Base-by-base conservation (phyloP, 2,113 vertebrate genomes). In the Pedetes capensis region DNA sequence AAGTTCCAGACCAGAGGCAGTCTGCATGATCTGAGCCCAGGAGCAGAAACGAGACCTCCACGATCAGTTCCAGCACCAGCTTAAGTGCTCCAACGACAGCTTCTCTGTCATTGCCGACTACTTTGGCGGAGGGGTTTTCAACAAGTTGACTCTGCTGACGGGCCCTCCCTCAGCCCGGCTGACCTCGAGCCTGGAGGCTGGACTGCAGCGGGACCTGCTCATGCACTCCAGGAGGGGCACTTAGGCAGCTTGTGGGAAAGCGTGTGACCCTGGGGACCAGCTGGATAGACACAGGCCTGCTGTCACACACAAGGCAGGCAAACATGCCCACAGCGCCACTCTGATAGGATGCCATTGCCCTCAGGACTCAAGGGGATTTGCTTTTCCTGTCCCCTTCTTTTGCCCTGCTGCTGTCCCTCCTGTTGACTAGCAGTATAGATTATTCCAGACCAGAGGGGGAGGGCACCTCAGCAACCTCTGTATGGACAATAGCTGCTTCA, bases 61-160 rank as follows among this genome's bases (percentile, higher is more conserved):
- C 0, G 99, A 99, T 80, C 99, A 99, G 94, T 99, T 99, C 97
- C 99, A 99, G 97, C 98, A 99, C 98, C 99, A 99, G 99, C 97
- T 99, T 79, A 99, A 99, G 92, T 98, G 98, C 94, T 99, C 99
- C 9, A 99, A 99, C 0, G 99, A 99, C 8, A 99, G 99, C 83
- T 99, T 99, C 97, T 99, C 99, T 0, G 99, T 99, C 4, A 99
- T 99, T 16, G 99, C 99, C 0, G 99, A 99, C 96, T 99, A 99
- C 94, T 99, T 99, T 49, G 99, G 99, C 42, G 98, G 99, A 34
- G 99, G 99, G 0, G 99, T 99, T 78, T 99, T 99, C 97, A 99
- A 99, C 96, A 99, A 99, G 96, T 98, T 99, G 93, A 99, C 99
- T 32, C 98, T 99, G 97, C 98, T 99, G 97, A 99, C 99, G 0